A percentile compares a stretch with the other conserved stretches of the same genome.
Evolutionary conservation across 2,797 vertebrate genomes (phyloP).

Genomic region (Dryobates pubescens): DNA sequence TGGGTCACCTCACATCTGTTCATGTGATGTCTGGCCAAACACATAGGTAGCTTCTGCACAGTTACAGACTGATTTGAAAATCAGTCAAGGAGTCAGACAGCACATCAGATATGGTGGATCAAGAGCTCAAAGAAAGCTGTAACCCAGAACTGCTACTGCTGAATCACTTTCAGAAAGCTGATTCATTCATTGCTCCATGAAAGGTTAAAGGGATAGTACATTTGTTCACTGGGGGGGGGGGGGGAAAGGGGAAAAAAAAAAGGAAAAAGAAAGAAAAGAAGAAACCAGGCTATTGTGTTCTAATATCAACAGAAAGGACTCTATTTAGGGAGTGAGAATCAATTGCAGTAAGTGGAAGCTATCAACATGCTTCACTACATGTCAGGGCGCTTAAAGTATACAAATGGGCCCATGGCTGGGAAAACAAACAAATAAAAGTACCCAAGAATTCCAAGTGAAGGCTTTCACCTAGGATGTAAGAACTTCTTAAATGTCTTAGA

Average conservation of each 20-base stretch:
- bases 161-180: not conserved
- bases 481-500: not conserved
- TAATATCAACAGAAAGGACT: not conserved
- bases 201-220: not conserved
- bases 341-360: not conserved
- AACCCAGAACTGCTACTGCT: not conserved
- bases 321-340: not conserved
- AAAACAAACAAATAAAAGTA: not conserved
- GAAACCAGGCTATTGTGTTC: not conserved
- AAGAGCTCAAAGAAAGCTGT: not conserved
- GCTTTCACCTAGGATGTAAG: not conserved
- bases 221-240: not conserved
- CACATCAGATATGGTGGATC: slow-evolving; percentile 1
- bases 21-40: not conserved
- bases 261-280: not conserved
- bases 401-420: not conserved
- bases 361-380: not conserved
- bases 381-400: not conserved
- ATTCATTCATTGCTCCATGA: not conserved
- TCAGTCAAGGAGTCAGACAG: not conserved
- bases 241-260: too few species aligned
- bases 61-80: not conserved
- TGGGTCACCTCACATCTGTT: slow-evolving; percentile 40
- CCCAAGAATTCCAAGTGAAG: not conserved
- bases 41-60: not conserved